Base-by-base conservation (phyloP, 2,797 vertebrate species). In the Manis pentadactyla region DNA sequence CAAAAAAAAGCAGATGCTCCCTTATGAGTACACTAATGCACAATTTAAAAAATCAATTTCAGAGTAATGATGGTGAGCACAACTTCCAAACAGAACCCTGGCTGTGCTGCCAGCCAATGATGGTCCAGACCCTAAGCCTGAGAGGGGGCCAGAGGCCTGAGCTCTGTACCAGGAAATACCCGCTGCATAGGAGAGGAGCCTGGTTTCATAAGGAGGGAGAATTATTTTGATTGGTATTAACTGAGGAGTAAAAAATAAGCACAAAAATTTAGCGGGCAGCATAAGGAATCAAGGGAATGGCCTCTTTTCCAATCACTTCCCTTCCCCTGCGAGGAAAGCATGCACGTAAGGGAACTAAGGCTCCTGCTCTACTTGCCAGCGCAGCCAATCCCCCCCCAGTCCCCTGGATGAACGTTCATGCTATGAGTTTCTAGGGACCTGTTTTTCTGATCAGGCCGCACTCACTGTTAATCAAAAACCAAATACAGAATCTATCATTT, bases 21-120 rank as follows among this genome's bases (percentile, higher is more conserved):
- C 92, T 77, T 57, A 51, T 61, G 89, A 89, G 83, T 88, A 75
- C 51, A 51, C 34, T 88, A 89, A 95, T 90, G 78, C 37, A 29
- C 46, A 74, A 93, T 89, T 91, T 96, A 89, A 96, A 46, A 96
- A 95, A 94, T 95, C 93, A 64, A 94, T 95, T 55, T 95, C 55
- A 13, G 73, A 29, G n/a, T 49, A 49, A 68, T 17, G 90, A 34
- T 18, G 10, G 61, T 71, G 84, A 86, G 66, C 37, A 29, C 42
- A n/a, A 23, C 77, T 89, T 64, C 55, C 71, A 61, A 29, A 81
- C 49, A 90, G 69, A 55, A 15, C 53, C 29, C 71, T 37, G 64
- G 49, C 15, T 31, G 46, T 61, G 42, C 37, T 87, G 81, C 93
- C 31, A n/a, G 75, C 37, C 2, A 25, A 61, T 10, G 23, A 13